These are phyloP conservation scores for Thunnus albacares DNA, from an alignment of 2,797 vertebrate species.

Conservation along the genomic window DNA sequence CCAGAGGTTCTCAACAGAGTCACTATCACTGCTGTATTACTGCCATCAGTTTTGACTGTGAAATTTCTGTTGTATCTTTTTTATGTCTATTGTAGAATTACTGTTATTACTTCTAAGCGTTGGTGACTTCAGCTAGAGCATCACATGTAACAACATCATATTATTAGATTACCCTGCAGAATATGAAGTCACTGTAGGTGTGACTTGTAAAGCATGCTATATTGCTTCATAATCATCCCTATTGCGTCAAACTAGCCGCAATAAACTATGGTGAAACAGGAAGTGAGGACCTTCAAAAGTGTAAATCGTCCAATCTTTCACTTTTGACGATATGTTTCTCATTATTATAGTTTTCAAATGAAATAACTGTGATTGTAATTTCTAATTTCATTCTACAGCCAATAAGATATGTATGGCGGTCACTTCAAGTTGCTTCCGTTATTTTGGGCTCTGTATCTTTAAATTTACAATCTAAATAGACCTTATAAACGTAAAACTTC, in stretches of 20 bases:
- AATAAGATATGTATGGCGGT: too few relatives aligned
- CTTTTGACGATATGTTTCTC: too few relatives aligned
- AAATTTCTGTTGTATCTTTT: neutral
- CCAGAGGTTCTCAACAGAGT: neutral
- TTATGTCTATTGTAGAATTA: neutral
- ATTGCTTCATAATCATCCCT: neutral
- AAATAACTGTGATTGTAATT: neutral
- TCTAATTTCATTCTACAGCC: too few relatives aligned
- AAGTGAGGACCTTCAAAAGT: neutral
- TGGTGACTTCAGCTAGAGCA: neutral
- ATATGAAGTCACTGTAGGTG: conserved; percentile 31
- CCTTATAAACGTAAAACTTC: too few relatives aligned
- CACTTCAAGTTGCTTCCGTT: too few relatives aligned
- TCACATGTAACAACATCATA: neutral
- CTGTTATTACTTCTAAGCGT: neutral
- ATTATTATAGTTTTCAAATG: neutral
- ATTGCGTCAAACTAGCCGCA: neutral
- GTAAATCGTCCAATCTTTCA: too few relatives aligned
- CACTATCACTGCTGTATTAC: neutral
- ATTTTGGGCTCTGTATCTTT: too few relatives aligned
- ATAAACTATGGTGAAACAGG: conserved; percentile 10
- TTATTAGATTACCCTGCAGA: conserved; percentile 9
- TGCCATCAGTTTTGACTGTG: neutral
- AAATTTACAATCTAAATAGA: too few relatives aligned
- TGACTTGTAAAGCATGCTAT: neutral